phyloP scores from a whole-genome alignment of 2,113 vertebrate species.

The Mormyrus lacerda region DNA sequence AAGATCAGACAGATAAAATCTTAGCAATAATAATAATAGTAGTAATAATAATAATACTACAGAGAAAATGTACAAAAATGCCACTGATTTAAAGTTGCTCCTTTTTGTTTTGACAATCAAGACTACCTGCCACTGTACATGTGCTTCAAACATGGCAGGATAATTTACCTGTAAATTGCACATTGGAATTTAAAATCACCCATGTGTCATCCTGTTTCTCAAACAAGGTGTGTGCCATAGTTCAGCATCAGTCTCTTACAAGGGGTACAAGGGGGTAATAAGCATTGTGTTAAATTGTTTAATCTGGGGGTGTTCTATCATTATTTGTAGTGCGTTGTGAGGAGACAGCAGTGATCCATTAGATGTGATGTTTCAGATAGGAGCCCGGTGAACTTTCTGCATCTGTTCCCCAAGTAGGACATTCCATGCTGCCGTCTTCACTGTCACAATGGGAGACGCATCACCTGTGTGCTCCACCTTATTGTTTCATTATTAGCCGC shows the following conservation, averaged over 20 bases:
- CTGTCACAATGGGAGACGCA: slow-evolving; percentile 33
- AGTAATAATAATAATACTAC: neutral
- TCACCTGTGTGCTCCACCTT: slow-evolving; percentile 27
- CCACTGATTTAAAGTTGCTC: neutral
- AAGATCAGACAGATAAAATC: neutral
- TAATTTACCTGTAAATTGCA: neutral
- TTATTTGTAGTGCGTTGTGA: slow-evolving; percentile 68
- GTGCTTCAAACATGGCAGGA: neutral
- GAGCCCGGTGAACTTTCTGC: slow-evolving; percentile 47
- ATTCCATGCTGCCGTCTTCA: slow-evolving; percentile 38
- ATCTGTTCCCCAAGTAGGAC: slow-evolving; percentile 46
- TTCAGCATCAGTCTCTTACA: slow-evolving; percentile 63
- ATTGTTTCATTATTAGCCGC: slow-evolving; percentile 35
- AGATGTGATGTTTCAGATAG: slow-evolving; percentile 50
- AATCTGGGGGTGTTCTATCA: slow-evolving; percentile 70
- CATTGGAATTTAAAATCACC: neutral
- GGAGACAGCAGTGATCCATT: slow-evolving; percentile 73
- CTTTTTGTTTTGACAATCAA: neutral
- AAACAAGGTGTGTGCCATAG: slow-evolving; percentile 39
- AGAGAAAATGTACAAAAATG: neutral
- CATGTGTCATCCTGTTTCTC: neutral
- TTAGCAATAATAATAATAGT: neutral
- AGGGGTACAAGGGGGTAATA: too few species aligned
- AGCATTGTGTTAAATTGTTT: slow-evolving; percentile 68
- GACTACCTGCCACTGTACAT: neutral